Evolutionary conservation across 2,888 invertebrate species (phyloP), one percentile per base, ranked within the genome.

Genomic region (Dastarcus helophoroides): DNA sequence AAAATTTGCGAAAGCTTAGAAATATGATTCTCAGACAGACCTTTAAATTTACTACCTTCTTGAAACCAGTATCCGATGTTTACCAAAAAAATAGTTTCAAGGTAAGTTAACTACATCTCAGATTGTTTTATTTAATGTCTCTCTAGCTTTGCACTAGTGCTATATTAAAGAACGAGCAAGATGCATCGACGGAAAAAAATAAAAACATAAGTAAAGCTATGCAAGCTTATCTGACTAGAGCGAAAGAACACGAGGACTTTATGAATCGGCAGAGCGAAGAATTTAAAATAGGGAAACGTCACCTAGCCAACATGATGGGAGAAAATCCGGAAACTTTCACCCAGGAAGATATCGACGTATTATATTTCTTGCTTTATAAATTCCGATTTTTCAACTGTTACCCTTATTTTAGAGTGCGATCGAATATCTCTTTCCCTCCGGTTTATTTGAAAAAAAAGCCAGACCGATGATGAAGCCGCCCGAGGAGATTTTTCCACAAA

Each of bases 301-400:
- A 98, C 66, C 71, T 98, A 39, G 97, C 98, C 1, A 95, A 94
- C 58, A 98, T 98, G 77, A 98, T 98, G 97, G 95, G 95, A 1
- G 79, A 80, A 59, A 83, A 95, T 66, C 79, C 84, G 0, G 84
- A 90, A 50, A 76, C 72, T 1, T 88, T 97, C 54, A 82, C 83
- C 0, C 86, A 94, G 54, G 71, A 76, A 31, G 86, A 93, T 56
- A 71, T 95, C 15, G 76, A 91, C 63, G 84, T 85, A 66, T n/a
- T n/a, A n/a, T n/a, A n/a, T n/a, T n/a, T n/a, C n/a, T n/a, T n/a
- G n/a, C n/a, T n/a, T n/a, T n/a, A n/a, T n/a, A n/a, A n/a, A n/a
- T n/a, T n/a, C n/a, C n/a, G n/a, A n/a, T n/a, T n/a, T n/a, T 26
- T 4, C 11, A 11, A 4, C 5, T 26, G 7, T 14, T 5, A 14